These are phyloP conservation scores for Myocastor coypus DNA, from an alignment of 2,113 vertebrate species.

Conservation along the genomic window DNA sequence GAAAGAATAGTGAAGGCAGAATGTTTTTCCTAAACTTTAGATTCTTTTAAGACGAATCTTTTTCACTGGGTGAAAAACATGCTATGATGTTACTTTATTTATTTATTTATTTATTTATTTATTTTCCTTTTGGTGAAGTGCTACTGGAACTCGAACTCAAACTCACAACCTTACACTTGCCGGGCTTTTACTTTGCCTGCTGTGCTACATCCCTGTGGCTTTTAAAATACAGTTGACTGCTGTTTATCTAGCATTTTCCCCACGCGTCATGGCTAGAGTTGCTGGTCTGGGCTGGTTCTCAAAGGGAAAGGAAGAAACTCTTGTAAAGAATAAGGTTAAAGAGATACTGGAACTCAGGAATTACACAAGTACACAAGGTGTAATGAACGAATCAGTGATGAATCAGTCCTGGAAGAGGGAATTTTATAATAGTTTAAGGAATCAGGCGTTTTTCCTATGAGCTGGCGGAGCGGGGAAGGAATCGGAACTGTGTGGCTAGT, in stretches of 20 bases:
- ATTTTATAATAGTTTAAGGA: not conserved
- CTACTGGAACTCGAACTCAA: too few species aligned
- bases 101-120: too few species aligned
- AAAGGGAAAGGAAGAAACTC: conserved; percentile 60
- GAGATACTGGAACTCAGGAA: too few species aligned
- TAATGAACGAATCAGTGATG: too few species aligned
- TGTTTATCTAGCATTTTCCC: conserved; percentile 74
- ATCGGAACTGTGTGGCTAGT: not conserved
- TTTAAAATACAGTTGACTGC: conserved; percentile 58
- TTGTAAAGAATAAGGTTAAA: conserved; percentile 50
- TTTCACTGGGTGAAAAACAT: too few species aligned
- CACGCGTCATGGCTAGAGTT: conserved; percentile 72
- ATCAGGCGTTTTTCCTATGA: conserved; percentile 12
- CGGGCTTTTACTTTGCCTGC: too few species aligned
- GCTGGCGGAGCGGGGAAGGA: not conserved
- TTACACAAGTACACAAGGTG: too few species aligned
- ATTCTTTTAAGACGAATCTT: not conserved
- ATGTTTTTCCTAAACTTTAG: not conserved
- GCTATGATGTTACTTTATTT: too few species aligned
- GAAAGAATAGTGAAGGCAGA: not conserved
- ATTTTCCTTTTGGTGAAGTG: too few species aligned
- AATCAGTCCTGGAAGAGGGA: not conserved
- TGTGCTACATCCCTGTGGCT: not conserved
- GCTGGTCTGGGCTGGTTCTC: conserved; percentile 81
- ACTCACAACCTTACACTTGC: too few species aligned